Percentiles rank a stretch among this genome's conserved stretches.
Conservation (phyloP, 1,140 invertebrate species). For the Ganaspis sp. region DNA sequence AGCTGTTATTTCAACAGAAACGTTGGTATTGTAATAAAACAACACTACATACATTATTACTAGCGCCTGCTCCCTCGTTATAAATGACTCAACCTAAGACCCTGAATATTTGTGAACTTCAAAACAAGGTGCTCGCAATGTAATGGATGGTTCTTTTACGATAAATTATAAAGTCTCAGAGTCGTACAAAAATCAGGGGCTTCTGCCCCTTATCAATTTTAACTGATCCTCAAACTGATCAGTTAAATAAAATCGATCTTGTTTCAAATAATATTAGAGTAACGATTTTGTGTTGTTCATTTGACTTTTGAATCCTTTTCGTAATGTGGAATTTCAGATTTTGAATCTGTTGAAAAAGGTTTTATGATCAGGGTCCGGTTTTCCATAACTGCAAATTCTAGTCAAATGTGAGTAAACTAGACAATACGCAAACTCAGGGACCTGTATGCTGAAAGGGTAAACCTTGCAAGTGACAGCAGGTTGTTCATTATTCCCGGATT, state of each 20-base stretch:
- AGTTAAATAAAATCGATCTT: too few species aligned
- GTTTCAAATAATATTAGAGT: too few species aligned
- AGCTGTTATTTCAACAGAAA: constrained; percentile 16
- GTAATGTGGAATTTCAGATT: too few species aligned
- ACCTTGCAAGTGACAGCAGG: constrained; percentile 71
- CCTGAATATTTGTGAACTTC: background rate
- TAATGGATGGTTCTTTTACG: background rate
- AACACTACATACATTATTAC: constrained; percentile 1
- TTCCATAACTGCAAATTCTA: constrained; percentile 26
- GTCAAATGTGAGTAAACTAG: background rate
- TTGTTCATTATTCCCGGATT: constrained; percentile 74
- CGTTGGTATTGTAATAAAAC: constrained; percentile 13
- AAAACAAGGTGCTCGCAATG: background rate
- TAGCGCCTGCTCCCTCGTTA: background rate
- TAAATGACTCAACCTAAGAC: background rate
- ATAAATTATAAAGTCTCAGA: background rate
- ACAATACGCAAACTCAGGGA: constrained; percentile 61
- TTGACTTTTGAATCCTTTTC: too few species aligned
- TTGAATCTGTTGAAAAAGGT: too few species aligned
- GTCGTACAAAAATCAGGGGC: background rate
- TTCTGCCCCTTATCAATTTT: too few species aligned
- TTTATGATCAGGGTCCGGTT: background rate
- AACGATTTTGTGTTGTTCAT: too few species aligned
- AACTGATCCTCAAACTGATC: too few species aligned
- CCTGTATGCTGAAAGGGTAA: constrained; percentile 60